Percentiles rank a stretch among this genome's conserved stretches.
Evolutionary conservation across 1,140 invertebrate species (phyloP).

Genomic region (Orius laevigatus): DNA sequence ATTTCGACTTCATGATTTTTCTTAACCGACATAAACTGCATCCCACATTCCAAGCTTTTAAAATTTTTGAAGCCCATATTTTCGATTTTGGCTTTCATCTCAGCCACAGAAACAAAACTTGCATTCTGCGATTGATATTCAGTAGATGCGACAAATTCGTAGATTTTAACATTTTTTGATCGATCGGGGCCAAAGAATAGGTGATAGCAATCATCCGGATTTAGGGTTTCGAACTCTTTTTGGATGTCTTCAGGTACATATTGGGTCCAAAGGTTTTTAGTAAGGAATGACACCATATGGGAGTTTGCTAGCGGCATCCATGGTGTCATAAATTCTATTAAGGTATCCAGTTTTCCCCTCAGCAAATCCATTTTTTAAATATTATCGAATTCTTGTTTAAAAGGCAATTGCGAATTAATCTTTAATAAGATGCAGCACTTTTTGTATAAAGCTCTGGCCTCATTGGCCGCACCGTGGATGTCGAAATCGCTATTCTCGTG

Average conservation of each 20-base stretch:
- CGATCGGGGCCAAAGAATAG: background rate
- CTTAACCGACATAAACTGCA: slow-evolving; percentile 37
- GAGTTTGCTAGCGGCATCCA: slow-evolving; percentile 47
- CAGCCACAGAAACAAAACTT: too few relatives aligned
- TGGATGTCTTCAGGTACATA: slow-evolving; percentile 37
- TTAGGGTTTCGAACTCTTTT: slow-evolving; percentile 32
- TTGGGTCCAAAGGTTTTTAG: slow-evolving; percentile 43
- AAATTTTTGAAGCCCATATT: too few relatives aligned
- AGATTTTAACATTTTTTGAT: background rate
- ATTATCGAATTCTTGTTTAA: slow-evolving; percentile 5
- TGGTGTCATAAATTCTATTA: slow-evolving; percentile 35
- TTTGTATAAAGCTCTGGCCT: slow-evolving; percentile 25
- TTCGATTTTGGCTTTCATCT: too few relatives aligned
- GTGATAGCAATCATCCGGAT: slow-evolving; percentile 25
- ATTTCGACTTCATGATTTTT: slow-evolving; percentile 66
- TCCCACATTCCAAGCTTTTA: too few relatives aligned
- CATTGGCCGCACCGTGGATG: too few relatives aligned
- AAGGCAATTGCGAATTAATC: slow-evolving; percentile 19
- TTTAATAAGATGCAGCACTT: slow-evolving; percentile 24
- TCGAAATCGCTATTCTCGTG: slow-evolving; percentile 9
- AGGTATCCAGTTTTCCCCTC: background rate
- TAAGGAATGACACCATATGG: slow-evolving; percentile 69
- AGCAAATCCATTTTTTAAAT: slow-evolving; percentile 3
- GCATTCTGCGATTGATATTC: too few relatives aligned
- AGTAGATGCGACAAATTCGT: too few relatives aligned